phyloP scores from a whole-genome alignment of 2,888 invertebrate species.

The Platycheirus rosarum region DNA sequence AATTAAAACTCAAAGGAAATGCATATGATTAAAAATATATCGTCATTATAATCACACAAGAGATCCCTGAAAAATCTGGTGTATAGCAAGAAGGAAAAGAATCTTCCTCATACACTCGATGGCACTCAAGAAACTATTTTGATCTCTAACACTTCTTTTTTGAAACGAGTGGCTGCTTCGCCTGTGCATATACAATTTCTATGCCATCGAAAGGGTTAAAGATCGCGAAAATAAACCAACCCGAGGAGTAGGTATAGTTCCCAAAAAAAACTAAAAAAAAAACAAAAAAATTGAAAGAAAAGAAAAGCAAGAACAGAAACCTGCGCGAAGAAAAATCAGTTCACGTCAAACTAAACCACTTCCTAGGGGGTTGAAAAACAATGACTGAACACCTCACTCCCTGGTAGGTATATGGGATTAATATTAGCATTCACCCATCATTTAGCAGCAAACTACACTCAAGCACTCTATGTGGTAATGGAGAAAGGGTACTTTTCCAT shows the following conservation, averaged over 20 bases:
- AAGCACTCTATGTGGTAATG: slow-evolving; percentile 8
- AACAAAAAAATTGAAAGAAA: no score
- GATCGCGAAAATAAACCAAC: slow-evolving; percentile 41
- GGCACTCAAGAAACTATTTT: slow-evolving; percentile 35
- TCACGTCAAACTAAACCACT: slow-evolving; percentile 67
- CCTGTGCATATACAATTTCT: slow-evolving; percentile 29
- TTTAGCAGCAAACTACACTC: slow-evolving; percentile 41
- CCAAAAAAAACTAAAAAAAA: no score
- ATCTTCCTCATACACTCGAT: slow-evolving; percentile 3
- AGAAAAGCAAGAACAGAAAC: slow-evolving; percentile 10
- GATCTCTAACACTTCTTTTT: slow-evolving; percentile 47
- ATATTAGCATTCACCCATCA: slow-evolving; percentile 65
- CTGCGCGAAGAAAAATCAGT: slow-evolving; percentile 39
- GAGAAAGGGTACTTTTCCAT: slow-evolving; percentile 13
- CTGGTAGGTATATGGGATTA: slow-evolving; percentile 34
- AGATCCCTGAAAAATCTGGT: no score
- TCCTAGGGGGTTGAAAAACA: slow-evolving; percentile 58
- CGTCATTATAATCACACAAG: no score
- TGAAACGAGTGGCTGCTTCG: slow-evolving; percentile 20
- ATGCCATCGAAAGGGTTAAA: no score
- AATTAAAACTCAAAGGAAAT: no score
- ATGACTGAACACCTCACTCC: slow-evolving; percentile 17
- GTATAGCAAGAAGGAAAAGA: no score
- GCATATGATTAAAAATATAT: no score
- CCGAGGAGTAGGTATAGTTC: slow-evolving; percentile 1